phyloP scores from a whole-genome alignment of 1,140 invertebrate genomes.

The Penaeus indicus region DNA sequence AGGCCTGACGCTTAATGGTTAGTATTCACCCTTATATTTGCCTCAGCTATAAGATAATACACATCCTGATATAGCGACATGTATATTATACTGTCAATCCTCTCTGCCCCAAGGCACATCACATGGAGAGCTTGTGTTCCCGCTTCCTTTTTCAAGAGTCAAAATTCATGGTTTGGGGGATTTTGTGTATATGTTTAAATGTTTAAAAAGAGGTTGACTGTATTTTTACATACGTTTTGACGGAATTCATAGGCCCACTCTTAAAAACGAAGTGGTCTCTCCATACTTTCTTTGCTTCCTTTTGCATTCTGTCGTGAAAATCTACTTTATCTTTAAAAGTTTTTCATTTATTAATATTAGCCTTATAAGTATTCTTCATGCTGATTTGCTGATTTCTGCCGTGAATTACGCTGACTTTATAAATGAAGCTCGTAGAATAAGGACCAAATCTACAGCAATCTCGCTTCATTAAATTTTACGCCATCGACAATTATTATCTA shows the following conservation, averaged over 20 bases:
- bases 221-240: slow-evolving; percentile 41
- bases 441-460: slow-evolving; percentile 31
- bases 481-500: slow-evolving; percentile 28
- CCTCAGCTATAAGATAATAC: background rate
- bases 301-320: too few species aligned
- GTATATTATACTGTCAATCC: slow-evolving; percentile 46
- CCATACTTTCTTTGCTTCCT: too few species aligned
- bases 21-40: slow-evolving; percentile 39
- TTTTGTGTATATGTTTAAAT: too few species aligned
- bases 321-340: too few species aligned
- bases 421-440: background rate
- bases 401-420: background rate
- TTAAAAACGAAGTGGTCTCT: too few species aligned
- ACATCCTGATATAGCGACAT: slow-evolving; percentile 9
- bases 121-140: too few species aligned
- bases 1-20: slow-evolving; percentile 60
- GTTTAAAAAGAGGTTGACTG: slow-evolving; percentile 40
- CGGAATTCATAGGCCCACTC: background rate
- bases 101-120: background rate
- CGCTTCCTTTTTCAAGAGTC: too few species aligned
- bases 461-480: slow-evolving; percentile 45
- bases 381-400: slow-evolving; percentile 2
- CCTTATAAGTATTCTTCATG: too few species aligned
- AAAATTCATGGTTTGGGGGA: too few species aligned
- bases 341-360: too few species aligned